phyloP scores from a whole-genome alignment of 2,113 vertebrate genomes.

The Procapra przewalskii region DNA sequence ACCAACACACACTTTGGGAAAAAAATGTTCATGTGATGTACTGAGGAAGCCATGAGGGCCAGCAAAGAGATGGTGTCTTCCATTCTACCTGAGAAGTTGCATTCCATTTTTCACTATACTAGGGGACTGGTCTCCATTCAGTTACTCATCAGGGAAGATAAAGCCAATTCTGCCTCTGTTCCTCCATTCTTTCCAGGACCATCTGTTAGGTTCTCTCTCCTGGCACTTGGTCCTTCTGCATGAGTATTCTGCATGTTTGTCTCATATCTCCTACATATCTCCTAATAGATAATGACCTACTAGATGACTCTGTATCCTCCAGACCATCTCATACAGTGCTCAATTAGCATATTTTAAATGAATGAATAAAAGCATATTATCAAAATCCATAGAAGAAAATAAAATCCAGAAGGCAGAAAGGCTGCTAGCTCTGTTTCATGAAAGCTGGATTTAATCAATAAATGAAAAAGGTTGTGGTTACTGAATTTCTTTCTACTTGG shows the following conservation, averaged over 20 bases:
- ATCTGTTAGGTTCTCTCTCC: background rate
- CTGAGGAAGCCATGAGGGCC: background rate
- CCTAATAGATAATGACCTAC: background rate
- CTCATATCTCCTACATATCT: background rate
- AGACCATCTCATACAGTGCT: background rate
- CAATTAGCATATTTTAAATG: background rate
- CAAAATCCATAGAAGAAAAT: conserved; percentile 2
- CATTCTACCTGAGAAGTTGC: background rate
- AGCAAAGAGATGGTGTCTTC: background rate
- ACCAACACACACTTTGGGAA: background rate
- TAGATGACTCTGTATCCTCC: background rate
- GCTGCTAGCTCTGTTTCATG: background rate
- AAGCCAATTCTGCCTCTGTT: background rate
- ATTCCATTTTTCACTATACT: background rate
- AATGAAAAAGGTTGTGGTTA: conserved; percentile 16
- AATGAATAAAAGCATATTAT: background rate
- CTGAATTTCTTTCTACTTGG: conserved; percentile 21
- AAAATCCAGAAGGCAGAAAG: conserved; percentile 12
- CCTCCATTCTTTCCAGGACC: background rate
- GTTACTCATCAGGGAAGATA: background rate
- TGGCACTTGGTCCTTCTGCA: background rate
- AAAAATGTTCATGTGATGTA: background rate
- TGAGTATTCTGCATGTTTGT: background rate
- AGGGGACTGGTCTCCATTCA: background rate
- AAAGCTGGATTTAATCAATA: conserved; percentile 52